Base-by-base conservation (phyloP, 2,888 invertebrate genomes). In the Drosophila colorata region DNA sequence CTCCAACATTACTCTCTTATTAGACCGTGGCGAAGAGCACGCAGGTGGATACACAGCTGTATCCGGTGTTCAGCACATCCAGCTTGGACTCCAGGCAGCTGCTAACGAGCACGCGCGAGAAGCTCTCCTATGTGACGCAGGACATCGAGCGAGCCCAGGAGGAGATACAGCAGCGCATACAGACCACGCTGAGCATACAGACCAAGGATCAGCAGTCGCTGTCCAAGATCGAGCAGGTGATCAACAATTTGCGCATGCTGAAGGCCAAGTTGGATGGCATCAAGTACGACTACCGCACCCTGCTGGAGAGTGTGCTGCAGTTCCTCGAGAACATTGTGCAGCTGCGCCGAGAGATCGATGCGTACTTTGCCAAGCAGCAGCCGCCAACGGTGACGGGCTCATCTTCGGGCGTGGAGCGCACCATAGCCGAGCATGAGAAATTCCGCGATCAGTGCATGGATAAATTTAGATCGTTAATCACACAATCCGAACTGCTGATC, bases 31-130 rank as follows among this genome's bases (percentile, higher is more conserved):
- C 94, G 77, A 94, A 94, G 93, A 94, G 95, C 78, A 94, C 95
- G 4, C 94, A 95, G 91, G 93, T 96, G 84, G 95, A 96, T 88
- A 94, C 94, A 48, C 95, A 96, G 86, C 92, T 96, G 63, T 96
- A 96, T 93, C 96, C 96, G 20, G 94, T 96, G 48, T 94, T 96
- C 74, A 95, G 94, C 48, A 94, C 94, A 14, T 93, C 94, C 65
- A 93, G 95, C 4, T 93, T 93, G 44, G 93, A 94, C 74, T 94
- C 95, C 13, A 93, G 92, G 70, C 93, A 93, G 47, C 92, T 95
- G 71, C 91, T 94, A 35, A 90, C 92, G 31, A 94, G 94, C 84
- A 93, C 95, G 8, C 93, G 94, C 76, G 93, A 93, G 49, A 95
- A 95, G 87, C 92, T 94, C 44, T 90, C 92, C 44, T 92, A 93